A percentile compares a stretch with the other conserved stretches of the same genome.
phyloP scores from a whole-genome alignment of 2,888 invertebrate species.

The Rotaria sp. region DNA sequence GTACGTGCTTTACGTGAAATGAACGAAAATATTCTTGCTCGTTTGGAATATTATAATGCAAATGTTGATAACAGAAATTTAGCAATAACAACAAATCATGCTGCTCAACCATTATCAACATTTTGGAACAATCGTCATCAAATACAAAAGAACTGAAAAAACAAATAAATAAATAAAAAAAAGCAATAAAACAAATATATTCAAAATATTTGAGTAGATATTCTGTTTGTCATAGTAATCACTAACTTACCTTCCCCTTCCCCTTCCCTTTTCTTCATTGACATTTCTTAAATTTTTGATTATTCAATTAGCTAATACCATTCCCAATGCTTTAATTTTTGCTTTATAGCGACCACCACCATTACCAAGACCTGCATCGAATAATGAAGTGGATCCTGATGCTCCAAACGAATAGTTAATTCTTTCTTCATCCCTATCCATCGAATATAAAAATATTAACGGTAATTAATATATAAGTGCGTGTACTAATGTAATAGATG shows the following conservation, averaged over 20 bases:
- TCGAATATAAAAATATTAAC: neutral
- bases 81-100: too few species aligned
- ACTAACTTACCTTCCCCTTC: neutral
- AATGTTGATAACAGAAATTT: too few species aligned
- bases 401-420: neutral
- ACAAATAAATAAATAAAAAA: too few species aligned
- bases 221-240: neutral
- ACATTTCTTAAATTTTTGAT: neutral
- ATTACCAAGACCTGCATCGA: neutral
- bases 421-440: neutral
- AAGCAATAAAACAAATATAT: neutral
- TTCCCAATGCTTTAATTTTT: neutral
- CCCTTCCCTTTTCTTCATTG: neutral
- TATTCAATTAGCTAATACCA: neutral
- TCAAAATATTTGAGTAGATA: neutral
- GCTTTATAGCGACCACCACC: neutral
- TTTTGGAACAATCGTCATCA: too few species aligned
- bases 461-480: neutral
- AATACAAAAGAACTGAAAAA: too few species aligned
- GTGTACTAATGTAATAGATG: neutral
- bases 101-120: too few species aligned
- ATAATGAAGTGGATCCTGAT: neutral
- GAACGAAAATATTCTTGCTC: too few species aligned
- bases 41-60: too few species aligned
- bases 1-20: neutral